phyloP scores from a whole-genome alignment of 2,113 vertebrate genomes.

The Hymenochirus boettgeri region DNA sequence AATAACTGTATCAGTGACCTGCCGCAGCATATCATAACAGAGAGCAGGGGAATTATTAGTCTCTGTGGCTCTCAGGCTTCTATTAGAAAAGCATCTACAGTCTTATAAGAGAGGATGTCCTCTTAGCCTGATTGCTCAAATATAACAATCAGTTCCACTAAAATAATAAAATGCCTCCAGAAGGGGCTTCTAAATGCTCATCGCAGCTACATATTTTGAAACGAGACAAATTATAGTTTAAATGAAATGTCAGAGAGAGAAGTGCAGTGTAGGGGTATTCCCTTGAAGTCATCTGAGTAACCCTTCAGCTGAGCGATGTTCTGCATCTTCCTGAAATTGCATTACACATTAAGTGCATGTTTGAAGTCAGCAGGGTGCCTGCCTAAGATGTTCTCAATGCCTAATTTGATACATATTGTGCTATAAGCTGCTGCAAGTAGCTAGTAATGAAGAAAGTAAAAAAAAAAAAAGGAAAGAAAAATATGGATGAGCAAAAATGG shows the following conservation, averaged over 20 bases:
- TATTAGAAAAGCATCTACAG: neutral
- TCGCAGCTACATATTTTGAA: neutral
- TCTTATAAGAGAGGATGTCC: slow-evolving; percentile 1
- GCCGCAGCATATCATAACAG: neutral
- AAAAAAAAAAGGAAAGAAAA: slow-evolving; percentile 63
- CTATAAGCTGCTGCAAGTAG: slow-evolving; percentile 70
- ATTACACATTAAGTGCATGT: slow-evolving; percentile 71
- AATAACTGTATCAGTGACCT: neutral
- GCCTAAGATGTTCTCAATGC: slow-evolving; percentile 76
- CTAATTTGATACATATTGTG: slow-evolving; percentile 83
- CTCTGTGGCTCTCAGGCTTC: neutral
- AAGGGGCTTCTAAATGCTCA: slow-evolving; percentile 6
- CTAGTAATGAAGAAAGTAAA: slow-evolving; percentile 78
- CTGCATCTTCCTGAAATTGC: slow-evolving; percentile 50
- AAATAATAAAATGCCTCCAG: slow-evolving; percentile 17
- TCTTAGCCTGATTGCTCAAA: slow-evolving; percentile 7
- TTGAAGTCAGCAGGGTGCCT: slow-evolving; percentile 73
- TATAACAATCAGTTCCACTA: slow-evolving; percentile 10
- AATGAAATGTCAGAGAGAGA: slow-evolving; percentile 26
- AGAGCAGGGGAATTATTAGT: neutral
- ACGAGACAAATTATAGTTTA: neutral
- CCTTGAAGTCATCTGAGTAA: slow-evolving; percentile 40
- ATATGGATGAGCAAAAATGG: slow-evolving; percentile 80
- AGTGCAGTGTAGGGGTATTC: slow-evolving; percentile 12
- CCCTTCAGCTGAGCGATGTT: slow-evolving; percentile 30